Percentiles rank a stretch among this genome's conserved stretches.
Evolutionary conservation across 2,888 invertebrate species (phyloP).

Genomic region (Chymomyza caudatula): DNA sequence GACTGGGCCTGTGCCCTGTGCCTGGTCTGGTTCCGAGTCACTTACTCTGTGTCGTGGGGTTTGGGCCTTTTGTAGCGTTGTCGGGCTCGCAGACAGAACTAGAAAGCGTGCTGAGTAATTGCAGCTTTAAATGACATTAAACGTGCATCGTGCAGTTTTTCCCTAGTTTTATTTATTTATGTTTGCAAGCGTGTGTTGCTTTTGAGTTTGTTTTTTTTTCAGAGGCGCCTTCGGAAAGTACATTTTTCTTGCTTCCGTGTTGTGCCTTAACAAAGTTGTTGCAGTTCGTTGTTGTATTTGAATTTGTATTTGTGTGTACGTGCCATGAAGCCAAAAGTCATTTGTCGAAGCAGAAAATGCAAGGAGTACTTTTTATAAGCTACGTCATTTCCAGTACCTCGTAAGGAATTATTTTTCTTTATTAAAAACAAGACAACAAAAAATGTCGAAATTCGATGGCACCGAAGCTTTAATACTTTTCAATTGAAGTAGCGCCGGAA

Average conservation of each 20-base stretch:
- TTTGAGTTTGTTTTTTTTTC: slow-evolving; percentile 26
- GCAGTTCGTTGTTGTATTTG: slow-evolving; percentile 4
- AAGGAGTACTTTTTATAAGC: slow-evolving; percentile 60
- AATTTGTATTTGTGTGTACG: slow-evolving; percentile 29
- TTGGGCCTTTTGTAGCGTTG: not conserved
- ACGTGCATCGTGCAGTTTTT: slow-evolving; percentile 63
- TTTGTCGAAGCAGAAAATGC: slow-evolving; percentile 60
- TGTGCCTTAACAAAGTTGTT: not conserved
- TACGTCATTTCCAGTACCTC: slow-evolving; percentile 50
- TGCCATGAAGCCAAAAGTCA: slow-evolving; percentile 50
- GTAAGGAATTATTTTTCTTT: slow-evolving; percentile 49
- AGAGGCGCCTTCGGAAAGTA: slow-evolving; percentile 39
- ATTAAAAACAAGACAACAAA: slow-evolving; percentile 40
- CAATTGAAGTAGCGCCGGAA: not conserved
- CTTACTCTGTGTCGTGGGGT: not conserved
- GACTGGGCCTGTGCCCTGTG: not conserved
- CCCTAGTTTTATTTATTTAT: slow-evolving; percentile 33
- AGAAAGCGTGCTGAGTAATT: slow-evolving; percentile 69
- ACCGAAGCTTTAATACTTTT: not conserved
- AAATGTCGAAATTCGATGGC: not conserved
- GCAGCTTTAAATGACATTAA: slow-evolving; percentile 72
- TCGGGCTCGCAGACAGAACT: slow-evolving; percentile 31
- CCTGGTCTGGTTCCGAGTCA: slow-evolving; percentile 16
- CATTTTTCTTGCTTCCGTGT: slow-evolving; percentile 44
- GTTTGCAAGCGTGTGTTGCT: slow-evolving; percentile 8